Evolutionary conservation across 2,113 vertebrate species (phyloP).

Genomic region (Callorhinus ursinus): DNA sequence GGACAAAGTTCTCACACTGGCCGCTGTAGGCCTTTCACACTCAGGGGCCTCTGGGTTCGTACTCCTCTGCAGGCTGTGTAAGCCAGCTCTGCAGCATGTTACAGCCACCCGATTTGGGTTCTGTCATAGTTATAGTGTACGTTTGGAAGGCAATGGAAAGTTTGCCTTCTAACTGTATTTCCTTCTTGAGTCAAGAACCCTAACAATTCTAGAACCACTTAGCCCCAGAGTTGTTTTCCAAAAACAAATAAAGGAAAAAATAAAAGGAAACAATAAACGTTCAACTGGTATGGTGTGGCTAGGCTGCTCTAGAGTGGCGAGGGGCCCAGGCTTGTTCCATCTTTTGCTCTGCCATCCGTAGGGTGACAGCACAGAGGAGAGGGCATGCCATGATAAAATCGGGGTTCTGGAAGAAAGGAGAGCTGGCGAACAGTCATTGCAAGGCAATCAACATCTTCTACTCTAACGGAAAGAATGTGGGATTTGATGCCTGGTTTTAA

Average conservation of each 20-base stretch:
- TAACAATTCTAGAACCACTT: background rate
- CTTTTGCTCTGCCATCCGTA: background rate
- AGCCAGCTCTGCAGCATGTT: background rate
- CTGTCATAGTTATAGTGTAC: background rate
- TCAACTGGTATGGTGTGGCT: background rate
- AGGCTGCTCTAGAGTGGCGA: background rate
- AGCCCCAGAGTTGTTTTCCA: background rate
- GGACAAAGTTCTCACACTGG: background rate
- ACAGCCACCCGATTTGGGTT: background rate
- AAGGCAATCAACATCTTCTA: background rate
- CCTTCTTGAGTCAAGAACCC: background rate
- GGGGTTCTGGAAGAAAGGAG: background rate
- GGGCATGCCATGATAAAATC: background rate
- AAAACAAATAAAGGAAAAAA: background rate
- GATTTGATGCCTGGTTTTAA: background rate
- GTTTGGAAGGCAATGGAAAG: conserved; percentile 41
- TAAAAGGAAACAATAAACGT: background rate
- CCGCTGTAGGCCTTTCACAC: background rate
- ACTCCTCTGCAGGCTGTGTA: background rate
- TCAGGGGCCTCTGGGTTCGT: background rate
- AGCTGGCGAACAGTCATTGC: background rate
- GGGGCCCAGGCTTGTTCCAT: background rate
- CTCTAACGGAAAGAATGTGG: background rate
- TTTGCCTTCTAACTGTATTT: background rate
- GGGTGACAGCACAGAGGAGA: background rate